Conservation (phyloP, 2,113 vertebrate species). For the Nesospiza acunhae region DNA sequence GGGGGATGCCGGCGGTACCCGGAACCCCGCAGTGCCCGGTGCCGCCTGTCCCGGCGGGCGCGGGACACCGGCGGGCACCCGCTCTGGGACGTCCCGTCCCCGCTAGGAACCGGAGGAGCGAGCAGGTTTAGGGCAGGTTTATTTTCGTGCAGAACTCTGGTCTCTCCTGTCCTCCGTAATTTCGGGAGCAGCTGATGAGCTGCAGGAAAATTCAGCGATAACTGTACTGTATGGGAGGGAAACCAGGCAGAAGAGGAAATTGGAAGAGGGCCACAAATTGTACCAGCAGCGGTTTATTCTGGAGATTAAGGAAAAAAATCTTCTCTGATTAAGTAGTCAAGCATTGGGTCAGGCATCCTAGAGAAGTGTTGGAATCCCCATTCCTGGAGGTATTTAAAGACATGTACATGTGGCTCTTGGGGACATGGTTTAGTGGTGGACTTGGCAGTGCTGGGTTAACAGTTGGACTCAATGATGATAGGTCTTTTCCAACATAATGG, state of each 20-base stretch:
- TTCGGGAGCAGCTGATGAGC: neutral
- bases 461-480: neutral
- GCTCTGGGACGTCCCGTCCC: neutral
- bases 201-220: neutral
- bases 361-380: neutral
- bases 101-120: fast-evolving
- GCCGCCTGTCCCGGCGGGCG: no score
- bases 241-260: neutral
- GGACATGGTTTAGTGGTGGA: neutral
- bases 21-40: neutral
- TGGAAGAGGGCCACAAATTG: neutral
- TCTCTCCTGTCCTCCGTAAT: neutral
- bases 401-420: fast-evolving
- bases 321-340: neutral
- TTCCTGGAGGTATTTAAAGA: neutral
- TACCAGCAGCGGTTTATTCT: neutral
- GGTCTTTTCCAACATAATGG: neutral
- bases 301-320: neutral
- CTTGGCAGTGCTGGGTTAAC: neutral
- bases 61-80: no score
- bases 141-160: neutral
- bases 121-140: neutral
- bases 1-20: neutral
- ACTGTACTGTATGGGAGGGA: fast-evolving
- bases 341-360: neutral